Evolutionary conservation across 2,797 vertebrate genomes (phyloP), one percentile per base, ranked within the genome.

Genomic region (Gallirallus australis): DNA sequence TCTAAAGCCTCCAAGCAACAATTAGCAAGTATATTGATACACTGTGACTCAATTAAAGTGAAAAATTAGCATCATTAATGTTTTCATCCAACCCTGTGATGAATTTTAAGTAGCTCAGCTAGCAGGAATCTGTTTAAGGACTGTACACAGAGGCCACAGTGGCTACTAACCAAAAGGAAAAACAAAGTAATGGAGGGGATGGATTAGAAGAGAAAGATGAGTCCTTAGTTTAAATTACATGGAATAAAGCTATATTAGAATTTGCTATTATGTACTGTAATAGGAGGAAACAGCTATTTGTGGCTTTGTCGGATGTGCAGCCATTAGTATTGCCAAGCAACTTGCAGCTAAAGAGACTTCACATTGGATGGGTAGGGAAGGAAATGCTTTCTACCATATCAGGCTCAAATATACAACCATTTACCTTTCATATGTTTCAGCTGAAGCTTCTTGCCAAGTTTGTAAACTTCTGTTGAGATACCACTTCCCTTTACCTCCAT

Each of bases 341-440:
- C 27, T 79, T 84, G 16, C 68, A 69, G 33, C 37, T 82, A 12
- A 81, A 63, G 63, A 72, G n/a, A 79, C 11, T 63, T 84, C 3
- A 25, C 53, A 60, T 39, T 39, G 40, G 14, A 91, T 10, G 33
- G 15, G 23, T 30, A 14, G 31, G 30, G 45, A 76, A 75, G 37
- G 47, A 92, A 87, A 86, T 19, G 27, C n/a, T 82, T 93, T 80
- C 56, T 70, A 53, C 30, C 28, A 33, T 66, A 85, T 87, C 42
- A 89, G 25, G 66, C 24, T 77, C 11, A 9, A 77, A 83, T 45
- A 81, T 9, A 65, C 81, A 93, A 16, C 23, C 2, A 79, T 70
- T 86, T 83, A 81, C 17, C 11, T 76, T 47, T 73, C 37, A 20
- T 27, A 52, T 12, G 8, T 70, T 85, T 77, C 72, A 85, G 28